Evolutionary conservation across 2,797 vertebrate genomes (phyloP).

Genomic region (Rhodeus uyekii): DNA sequence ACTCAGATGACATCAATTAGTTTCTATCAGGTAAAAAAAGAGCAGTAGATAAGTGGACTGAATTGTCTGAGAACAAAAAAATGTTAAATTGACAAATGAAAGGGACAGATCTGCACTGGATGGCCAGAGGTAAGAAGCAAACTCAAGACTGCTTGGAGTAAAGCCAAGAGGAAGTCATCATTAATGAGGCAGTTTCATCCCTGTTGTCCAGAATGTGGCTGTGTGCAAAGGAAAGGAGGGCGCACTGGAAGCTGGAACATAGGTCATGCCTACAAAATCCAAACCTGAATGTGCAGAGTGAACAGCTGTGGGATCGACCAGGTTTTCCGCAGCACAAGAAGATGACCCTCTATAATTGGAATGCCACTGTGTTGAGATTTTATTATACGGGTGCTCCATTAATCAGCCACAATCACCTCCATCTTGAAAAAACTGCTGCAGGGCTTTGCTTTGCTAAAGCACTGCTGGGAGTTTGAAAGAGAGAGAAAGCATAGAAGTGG

Average conservation of each 20-base stretch:
- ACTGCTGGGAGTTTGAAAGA: conserved; percentile 22
- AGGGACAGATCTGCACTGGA: conserved; percentile 32
- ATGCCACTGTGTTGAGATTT: conserved; percentile 27
- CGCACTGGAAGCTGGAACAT: neutral
- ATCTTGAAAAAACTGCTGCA: conserved; percentile 35
- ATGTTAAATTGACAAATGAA: neutral
- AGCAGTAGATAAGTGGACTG: neutral
- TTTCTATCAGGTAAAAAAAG: conserved; percentile 47
- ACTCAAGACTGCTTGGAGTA: conserved; percentile 58
- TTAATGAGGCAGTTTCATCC: conserved; percentile 72
- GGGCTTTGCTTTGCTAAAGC: conserved; percentile 18
- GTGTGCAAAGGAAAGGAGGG: neutral
- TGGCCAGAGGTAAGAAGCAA: conserved; percentile 55
- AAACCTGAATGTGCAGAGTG: conserved; percentile 13
- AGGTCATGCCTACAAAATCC: conserved; percentile 19
- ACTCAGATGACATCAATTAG: conserved; percentile 42
- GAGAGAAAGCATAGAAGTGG: conserved; percentile 1
- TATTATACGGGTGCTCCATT: conserved; percentile 34
- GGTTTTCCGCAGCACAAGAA: conserved; percentile 5
- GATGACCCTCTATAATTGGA: conserved; percentile 43
- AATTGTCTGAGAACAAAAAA: conserved; percentile 14
- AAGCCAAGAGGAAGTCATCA: conserved; percentile 65
- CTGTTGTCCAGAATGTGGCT: conserved; percentile 32
- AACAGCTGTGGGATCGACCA: conserved; percentile 5
- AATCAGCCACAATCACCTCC: conserved; percentile 42